Conservation (phyloP, 2,888 invertebrate species). For the Ditula angustiorana region DNA sequence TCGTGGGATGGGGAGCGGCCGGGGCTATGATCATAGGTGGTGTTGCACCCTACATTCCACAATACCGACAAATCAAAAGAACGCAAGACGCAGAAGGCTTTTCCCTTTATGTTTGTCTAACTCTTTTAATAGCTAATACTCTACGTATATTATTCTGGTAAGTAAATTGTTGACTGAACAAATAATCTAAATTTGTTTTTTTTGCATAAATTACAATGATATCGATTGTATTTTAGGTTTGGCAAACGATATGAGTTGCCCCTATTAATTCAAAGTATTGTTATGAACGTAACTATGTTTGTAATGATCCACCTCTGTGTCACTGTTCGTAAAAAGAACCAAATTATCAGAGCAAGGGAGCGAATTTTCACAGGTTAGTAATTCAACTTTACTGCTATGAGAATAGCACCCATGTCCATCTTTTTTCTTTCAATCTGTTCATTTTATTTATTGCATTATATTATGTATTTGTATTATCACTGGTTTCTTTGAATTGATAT, state of each 20-base stretch:
- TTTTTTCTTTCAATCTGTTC: neutral
- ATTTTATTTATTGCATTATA: neutral
- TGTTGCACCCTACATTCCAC: constrained; percentile 97
- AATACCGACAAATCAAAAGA: constrained; percentile 96
- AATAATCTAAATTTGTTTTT: neutral
- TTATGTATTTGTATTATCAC: constrained; percentile 24
- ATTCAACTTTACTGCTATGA: neutral
- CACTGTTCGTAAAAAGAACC: constrained; percentile 92
- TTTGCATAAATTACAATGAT: constrained; percentile 1
- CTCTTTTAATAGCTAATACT: constrained; percentile 97
- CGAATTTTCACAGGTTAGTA: constrained; percentile 93
- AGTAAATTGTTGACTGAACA: constrained; percentile 61
- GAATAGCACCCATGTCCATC: neutral
- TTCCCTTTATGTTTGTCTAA: constrained; percentile 97
- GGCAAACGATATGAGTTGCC: constrained; percentile 98
- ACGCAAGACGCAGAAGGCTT: constrained; percentile 98
- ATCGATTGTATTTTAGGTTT: constrained; percentile 91
- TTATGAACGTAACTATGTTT: constrained; percentile 99
- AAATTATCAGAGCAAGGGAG: constrained; percentile 90
- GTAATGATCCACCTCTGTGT: constrained; percentile 97
- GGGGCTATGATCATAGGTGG: constrained; percentile 98
- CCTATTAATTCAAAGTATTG: constrained; percentile 96
- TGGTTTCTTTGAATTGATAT: constrained; percentile 38
- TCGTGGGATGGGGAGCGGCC: constrained; percentile 92
- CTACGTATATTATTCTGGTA: constrained; percentile 99